These are phyloP conservation scores for Podocnemis expansa DNA, from an alignment of 2,113 vertebrate genomes.

Conservation along the genomic window DNA sequence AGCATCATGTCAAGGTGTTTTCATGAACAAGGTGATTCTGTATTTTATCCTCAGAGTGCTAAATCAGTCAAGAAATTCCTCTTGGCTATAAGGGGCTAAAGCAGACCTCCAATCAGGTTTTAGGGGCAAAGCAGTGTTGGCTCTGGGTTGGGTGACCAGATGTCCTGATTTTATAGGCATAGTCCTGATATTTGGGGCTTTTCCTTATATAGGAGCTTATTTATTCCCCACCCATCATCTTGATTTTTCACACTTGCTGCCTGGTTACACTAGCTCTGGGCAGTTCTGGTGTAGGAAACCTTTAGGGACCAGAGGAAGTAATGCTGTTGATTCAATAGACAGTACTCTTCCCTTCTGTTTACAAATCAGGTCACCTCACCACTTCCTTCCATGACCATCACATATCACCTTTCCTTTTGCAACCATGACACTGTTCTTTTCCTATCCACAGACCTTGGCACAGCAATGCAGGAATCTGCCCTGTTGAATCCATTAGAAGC, in stretches of 20 bases:
- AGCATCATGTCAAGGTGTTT: not conserved
- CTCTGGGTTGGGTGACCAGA: not conserved
- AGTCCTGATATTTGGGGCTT: too few species aligned
- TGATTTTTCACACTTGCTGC: too few species aligned
- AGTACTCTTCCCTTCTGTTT: conserved; percentile 62
- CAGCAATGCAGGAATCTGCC: not conserved
- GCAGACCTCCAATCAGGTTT: not conserved
- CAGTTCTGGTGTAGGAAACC: conserved; percentile 8
- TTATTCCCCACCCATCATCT: too few species aligned
- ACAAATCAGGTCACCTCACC: conserved; percentile 44
- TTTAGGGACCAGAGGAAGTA: conserved; percentile 40
- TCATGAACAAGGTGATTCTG: not conserved
- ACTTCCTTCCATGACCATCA: conserved; percentile 41
- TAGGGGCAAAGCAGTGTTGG: not conserved
- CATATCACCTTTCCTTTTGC: not conserved
- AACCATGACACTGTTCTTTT: not conserved
- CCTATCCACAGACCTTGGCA: not conserved
- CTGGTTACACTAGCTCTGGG: not conserved
- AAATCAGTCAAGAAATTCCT: not conserved
- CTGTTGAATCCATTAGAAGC: accelerated
- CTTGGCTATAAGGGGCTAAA: not conserved
- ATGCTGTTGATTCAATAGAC: conserved; percentile 57
- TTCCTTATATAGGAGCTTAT: too few species aligned
- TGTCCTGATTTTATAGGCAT: too few species aligned
- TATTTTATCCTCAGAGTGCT: not conserved